Evolutionary conservation across 35 echinoderm and acorn worm genomes (phyloP).

Genomic region (Heliocidaris erythrogramma): DNA sequence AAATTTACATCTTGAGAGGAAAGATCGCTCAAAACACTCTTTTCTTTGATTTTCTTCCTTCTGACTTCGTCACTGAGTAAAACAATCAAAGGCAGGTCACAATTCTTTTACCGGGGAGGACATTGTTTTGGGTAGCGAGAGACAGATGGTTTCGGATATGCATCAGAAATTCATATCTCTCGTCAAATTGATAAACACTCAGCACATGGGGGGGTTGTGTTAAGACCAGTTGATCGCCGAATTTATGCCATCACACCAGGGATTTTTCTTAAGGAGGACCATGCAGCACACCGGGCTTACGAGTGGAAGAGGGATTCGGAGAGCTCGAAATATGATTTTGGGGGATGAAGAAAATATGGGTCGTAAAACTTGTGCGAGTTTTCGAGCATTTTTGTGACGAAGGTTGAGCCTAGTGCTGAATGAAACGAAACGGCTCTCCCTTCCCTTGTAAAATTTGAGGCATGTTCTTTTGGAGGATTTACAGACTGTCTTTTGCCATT

Average conservation of each 20-base stretch:
- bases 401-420: background rate
- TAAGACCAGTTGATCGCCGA: background rate
- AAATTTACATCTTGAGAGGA: too few relatives aligned
- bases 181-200: conserved; percentile 4
- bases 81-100: background rate
- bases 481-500: background rate
- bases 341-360: background rate
- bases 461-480: background rate
- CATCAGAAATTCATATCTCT: conserved; percentile 4
- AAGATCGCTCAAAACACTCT: too few relatives aligned
- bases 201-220: background rate
- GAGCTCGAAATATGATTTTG: background rate
- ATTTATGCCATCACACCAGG: background rate
- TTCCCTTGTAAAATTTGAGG: background rate
- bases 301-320: background rate
- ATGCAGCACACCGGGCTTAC: background rate
- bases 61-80: too few relatives aligned
- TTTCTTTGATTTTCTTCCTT: too few relatives aligned
- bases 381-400: background rate
- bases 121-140: background rate
- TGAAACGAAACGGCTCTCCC: background rate
- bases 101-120: background rate
- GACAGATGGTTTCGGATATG: background rate
- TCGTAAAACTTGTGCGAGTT: background rate
- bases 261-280: background rate